Evolutionary conservation across 1,140 invertebrate species (phyloP).

Genomic region (Latrodectus geometricus): DNA sequence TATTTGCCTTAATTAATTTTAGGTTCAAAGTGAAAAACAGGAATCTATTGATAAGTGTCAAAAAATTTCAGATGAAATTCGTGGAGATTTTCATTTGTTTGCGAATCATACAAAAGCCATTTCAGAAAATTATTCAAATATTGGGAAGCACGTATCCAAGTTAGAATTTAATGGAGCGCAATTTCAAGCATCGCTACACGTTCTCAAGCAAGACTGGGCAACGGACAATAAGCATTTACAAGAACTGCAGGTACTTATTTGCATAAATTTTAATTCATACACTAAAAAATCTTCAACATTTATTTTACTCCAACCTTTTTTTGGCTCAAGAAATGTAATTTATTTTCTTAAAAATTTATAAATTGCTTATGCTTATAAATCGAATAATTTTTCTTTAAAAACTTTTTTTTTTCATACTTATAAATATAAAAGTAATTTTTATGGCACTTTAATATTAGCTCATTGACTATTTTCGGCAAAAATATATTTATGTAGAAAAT

Average conservation of each 20-base stretch:
- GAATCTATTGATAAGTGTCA: neutral
- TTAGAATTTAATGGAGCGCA: slow-evolving; percentile 46
- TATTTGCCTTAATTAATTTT: neutral
- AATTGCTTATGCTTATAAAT: neutral
- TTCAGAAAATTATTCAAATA: slow-evolving; percentile 2
- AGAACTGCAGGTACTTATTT: slow-evolving; percentile 33
- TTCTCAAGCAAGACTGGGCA: slow-evolving; percentile 22
- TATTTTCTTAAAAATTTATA: neutral
- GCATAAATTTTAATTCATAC: neutral
- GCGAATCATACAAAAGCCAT: neutral
- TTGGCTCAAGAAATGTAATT: neutral
- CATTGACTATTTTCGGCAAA: no score
- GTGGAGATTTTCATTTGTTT: slow-evolving; percentile 2
- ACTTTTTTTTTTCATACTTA: no score
- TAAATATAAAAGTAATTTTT: no score
- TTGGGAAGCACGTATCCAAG: slow-evolving; percentile 52
- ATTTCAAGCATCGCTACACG: slow-evolving; percentile 23
- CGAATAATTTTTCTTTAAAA: neutral
- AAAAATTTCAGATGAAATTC: neutral
- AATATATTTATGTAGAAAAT: no score
- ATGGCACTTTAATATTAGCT: no score
- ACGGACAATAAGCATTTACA: slow-evolving; percentile 22
- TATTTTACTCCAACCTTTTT: neutral
- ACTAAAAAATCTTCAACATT: neutral
- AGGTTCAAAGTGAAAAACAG: neutral